Evolutionary conservation across 2,888 invertebrate genomes (phyloP).

Genomic region (Meganola albula): DNA sequence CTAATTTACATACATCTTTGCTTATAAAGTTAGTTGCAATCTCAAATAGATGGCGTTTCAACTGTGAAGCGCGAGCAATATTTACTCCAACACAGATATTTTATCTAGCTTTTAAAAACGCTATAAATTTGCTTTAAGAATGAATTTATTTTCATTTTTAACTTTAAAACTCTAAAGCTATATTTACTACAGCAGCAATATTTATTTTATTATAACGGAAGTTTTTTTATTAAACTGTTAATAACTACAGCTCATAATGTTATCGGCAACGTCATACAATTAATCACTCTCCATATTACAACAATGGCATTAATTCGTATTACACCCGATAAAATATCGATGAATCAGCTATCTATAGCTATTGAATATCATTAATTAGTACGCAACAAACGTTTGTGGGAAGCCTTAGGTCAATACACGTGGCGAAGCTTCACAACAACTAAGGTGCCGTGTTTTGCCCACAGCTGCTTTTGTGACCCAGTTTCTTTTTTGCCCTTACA

Average conservation of each 20-base stretch:
- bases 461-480: conserved; percentile 16
- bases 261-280: too few species aligned
- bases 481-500: too few species aligned
- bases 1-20: background rate
- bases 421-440: conserved; percentile 12
- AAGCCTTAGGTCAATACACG: conserved; percentile 19
- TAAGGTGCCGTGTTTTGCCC: conserved; percentile 17
- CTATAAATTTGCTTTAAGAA: too few species aligned
- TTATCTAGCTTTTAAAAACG: too few species aligned
- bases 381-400: conserved; percentile 15
- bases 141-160: too few species aligned
- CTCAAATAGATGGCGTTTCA: background rate
- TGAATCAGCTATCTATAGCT: conserved; percentile 13
- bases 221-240: too few species aligned
- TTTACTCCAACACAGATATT: background rate
- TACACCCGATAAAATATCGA: conserved; percentile 19
- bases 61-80: background rate
- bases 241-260: too few species aligned
- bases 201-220: too few species aligned
- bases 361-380: conserved; percentile 21
- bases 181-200: too few species aligned
- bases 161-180: too few species aligned
- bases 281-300: too few species aligned
- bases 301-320: conserved; percentile 11
- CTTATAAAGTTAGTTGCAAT: background rate